Conservation (phyloP, 2,797 vertebrate species). For the Apodemus agrarius region DNA sequence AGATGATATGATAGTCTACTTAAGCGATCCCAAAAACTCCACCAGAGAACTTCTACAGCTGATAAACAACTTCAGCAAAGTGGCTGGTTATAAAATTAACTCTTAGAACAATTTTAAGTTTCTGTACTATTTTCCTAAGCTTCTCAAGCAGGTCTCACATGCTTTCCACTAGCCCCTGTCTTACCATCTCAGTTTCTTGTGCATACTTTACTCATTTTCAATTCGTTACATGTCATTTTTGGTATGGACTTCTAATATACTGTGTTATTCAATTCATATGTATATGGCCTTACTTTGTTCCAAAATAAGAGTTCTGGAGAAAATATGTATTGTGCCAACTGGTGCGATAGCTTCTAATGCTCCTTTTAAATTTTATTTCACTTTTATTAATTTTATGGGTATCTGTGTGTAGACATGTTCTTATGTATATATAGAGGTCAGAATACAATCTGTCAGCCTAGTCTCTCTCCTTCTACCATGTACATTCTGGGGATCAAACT, state of each 20-base stretch:
- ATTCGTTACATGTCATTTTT: background rate
- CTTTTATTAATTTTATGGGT: background rate
- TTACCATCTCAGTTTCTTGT: background rate
- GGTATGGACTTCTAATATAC: background rate
- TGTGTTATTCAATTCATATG: background rate
- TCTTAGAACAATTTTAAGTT: background rate
- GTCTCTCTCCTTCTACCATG: background rate
- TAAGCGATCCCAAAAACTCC: too few species aligned
- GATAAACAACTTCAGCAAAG: too few species aligned
- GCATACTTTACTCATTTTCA: background rate
- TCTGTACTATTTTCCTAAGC: background rate
- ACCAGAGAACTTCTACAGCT: too few species aligned
- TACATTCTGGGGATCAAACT: background rate
- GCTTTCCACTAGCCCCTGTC: background rate
- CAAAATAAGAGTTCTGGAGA: background rate
- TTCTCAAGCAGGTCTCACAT: background rate
- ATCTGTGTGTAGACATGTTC: background rate
- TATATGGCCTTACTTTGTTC: background rate
- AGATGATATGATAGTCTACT: too few species aligned
- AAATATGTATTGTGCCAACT: background rate
- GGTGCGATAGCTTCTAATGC: background rate
- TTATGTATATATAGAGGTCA: background rate
- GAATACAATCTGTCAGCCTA: background rate
- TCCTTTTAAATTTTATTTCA: background rate
- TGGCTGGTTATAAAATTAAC: too few species aligned